These are phyloP conservation scores for Oconnorella tubifera DNA, from an alignment of 2,888 invertebrate genomes.

Conservation along the genomic window DNA sequence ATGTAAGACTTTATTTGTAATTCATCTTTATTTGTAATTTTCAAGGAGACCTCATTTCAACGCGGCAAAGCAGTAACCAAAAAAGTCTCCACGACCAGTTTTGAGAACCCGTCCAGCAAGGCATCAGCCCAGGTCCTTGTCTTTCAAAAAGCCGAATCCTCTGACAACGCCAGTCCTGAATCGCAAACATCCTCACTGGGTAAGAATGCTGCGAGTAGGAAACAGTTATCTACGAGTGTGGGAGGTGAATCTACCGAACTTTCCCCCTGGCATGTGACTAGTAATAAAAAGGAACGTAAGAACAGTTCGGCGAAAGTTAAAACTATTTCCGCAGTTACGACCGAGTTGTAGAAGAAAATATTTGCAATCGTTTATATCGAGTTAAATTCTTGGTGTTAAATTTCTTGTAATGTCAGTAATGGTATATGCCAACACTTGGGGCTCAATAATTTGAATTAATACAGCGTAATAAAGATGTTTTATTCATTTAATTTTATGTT, in stretches of 20 bases:
- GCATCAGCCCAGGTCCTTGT: constrained; percentile 10
- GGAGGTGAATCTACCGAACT: neutral
- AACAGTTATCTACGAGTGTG: neutral
- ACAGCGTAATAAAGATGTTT: too few relatives aligned
- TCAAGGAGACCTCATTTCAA: constrained; percentile 14
- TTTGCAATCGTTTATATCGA: too few relatives aligned
- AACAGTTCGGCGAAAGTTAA: neutral
- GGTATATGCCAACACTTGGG: too few relatives aligned
- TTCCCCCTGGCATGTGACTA: constrained; percentile 15
- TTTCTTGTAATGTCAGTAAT: too few relatives aligned
- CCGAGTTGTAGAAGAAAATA: too few relatives aligned
- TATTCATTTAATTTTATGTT: too few relatives aligned
- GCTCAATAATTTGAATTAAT: too few relatives aligned
- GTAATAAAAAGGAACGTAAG: neutral
- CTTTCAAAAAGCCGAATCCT: constrained; percentile 9
- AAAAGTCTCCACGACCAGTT: constrained; percentile 9
- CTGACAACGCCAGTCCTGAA: neutral
- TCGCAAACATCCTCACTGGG: neutral
- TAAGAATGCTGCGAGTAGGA: neutral
- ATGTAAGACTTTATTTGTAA: too few relatives aligned
- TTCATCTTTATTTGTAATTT: too few relatives aligned
- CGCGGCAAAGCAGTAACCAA: constrained; percentile 13
- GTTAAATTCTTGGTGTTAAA: too few relatives aligned
- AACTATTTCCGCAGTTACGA: neutral
- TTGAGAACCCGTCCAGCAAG: constrained; percentile 10